These are phyloP conservation scores for Tipula unca DNA, from an alignment of 2,888 invertebrate species.

Conservation along the genomic window DNA sequence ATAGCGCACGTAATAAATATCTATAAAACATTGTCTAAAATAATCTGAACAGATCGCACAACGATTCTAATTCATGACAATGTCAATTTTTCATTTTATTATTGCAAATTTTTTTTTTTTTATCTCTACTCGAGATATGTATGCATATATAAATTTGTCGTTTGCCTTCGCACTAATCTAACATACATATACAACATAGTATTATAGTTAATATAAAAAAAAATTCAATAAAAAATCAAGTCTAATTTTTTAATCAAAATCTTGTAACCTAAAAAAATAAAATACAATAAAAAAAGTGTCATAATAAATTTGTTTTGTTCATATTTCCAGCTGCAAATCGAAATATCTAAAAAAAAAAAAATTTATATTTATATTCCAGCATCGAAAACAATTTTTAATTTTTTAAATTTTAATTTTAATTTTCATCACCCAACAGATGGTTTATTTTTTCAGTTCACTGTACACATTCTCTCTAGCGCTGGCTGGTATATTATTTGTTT, in stretches of 20 bases:
- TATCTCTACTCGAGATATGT: neutral
- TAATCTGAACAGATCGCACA: neutral
- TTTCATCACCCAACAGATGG: constrained; percentile 14
- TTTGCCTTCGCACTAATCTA: neutral
- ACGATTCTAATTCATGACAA: neutral
- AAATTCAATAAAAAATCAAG: neutral
- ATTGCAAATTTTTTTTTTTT: neutral
- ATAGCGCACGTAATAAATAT: neutral
- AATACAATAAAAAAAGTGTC: neutral
- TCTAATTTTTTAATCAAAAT: neutral
- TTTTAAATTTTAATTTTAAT: neutral
- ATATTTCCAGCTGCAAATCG: neutral
- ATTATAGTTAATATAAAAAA: neutral
- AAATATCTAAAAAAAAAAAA: neutral
- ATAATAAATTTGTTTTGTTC: neutral
- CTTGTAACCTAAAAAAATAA: neutral
- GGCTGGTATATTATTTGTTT: neutral
- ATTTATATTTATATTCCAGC: constrained; percentile 3
- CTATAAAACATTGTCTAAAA: neutral
- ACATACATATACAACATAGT: neutral
- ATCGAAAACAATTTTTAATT: neutral
- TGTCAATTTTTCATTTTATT: neutral
- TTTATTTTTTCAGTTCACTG: neutral
- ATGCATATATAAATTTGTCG: neutral
- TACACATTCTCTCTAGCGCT: neutral